phyloP scores from a whole-genome alignment of 2,113 vertebrate genomes.

The Cyprinus carpio region DNA sequence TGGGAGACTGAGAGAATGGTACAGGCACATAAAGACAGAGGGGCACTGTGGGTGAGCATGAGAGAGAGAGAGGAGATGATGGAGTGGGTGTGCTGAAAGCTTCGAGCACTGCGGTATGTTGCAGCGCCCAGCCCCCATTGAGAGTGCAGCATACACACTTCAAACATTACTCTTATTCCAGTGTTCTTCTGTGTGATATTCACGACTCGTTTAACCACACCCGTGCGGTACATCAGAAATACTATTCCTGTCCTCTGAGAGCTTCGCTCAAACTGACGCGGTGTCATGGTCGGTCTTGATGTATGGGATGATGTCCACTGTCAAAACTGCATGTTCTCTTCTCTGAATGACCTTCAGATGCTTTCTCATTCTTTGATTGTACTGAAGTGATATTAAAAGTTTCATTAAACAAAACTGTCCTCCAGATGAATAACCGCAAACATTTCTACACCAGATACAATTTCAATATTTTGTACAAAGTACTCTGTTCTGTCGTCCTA shows the following conservation, averaged over 20 bases:
- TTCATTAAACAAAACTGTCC: not conserved
- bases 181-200: not conserved
- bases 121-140: conserved; percentile 39
- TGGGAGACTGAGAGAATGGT: conserved; percentile 26
- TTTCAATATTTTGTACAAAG: not conserved
- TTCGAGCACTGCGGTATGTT: conserved; percentile 48
- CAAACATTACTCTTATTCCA: not conserved
- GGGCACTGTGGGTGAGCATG: conserved; percentile 36
- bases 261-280: not conserved
- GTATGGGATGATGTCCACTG: not conserved
- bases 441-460: not conserved
- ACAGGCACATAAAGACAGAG: conserved; percentile 21
- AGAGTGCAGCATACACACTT: not conserved
- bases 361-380: not conserved
- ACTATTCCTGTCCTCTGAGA: conserved; percentile 11
- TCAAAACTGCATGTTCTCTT: not conserved
- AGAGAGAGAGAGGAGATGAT: conserved; percentile 28
- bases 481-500: not conserved
- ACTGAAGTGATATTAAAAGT: not conserved
- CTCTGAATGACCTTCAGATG: not conserved
- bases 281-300: not conserved
- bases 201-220: not conserved
- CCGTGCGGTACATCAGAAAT: not conserved
- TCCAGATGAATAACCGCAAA: not conserved
- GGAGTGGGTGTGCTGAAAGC: conserved; percentile 48